A percentile compares a stretch with the other conserved stretches of the same genome.
Conservation (phyloP, 2,113 vertebrate species). For the Caranx ignobilis region DNA sequence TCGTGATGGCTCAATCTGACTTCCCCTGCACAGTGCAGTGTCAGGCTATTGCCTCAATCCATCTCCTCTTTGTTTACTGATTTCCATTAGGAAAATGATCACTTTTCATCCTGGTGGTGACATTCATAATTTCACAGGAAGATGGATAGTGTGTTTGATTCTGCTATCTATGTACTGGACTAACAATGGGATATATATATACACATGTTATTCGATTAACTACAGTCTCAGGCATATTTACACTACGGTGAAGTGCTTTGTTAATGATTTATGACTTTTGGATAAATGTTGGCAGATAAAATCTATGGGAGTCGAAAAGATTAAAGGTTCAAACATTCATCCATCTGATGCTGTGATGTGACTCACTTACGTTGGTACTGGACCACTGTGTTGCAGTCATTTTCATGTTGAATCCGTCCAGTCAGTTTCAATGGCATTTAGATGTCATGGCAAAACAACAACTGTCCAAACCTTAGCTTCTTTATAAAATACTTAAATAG, state of each 20-base stretch:
- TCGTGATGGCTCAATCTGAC: neutral
- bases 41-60: no score
- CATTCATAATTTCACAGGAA: no score
- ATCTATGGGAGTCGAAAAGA: neutral
- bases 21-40: neutral
- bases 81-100: no score
- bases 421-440: constrained; percentile 5
- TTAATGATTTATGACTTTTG: no score
- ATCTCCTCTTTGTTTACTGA: no score
- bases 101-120: no score
- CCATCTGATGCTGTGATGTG: constrained; percentile 5
- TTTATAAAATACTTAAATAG: neutral
- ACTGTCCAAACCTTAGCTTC: neutral
- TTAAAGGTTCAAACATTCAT: neutral
- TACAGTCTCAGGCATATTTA: no score
- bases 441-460: constrained; percentile 20
- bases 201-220: neutral
- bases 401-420: neutral
- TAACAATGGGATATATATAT: neutral
- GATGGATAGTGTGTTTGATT: neutral
- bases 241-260: no score
- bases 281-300: neutral
- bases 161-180: neutral
- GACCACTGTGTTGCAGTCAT: constrained; percentile 26
- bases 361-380: constrained; percentile 24